Evolutionary conservation across 2,797 vertebrate genomes (phyloP).

Genomic region (Chaunax sp.): DNA sequence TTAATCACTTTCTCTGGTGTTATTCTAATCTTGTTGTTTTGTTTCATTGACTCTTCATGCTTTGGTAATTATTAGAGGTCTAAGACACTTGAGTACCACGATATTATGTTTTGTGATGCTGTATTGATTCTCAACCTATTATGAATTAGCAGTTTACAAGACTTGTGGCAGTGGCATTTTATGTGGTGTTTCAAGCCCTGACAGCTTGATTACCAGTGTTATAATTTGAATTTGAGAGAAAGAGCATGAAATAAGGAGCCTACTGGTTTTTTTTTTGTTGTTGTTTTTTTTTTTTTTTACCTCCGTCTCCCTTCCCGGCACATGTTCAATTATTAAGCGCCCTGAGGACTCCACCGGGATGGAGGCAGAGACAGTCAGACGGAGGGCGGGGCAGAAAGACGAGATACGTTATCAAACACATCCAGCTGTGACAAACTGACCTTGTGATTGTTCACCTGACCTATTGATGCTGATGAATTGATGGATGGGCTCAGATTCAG

Average conservation of each 20-base stretch:
- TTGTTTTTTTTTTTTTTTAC: conserved; percentile 39
- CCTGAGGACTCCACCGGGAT: conserved; percentile 43
- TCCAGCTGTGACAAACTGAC: conserved; percentile 48
- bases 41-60: no score
- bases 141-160: no score
- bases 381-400: conserved; percentile 27
- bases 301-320: conserved; percentile 50
- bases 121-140: no score
- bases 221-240: background rate
- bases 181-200: no score
- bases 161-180: no score
- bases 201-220: background rate
- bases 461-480: conserved; percentile 8
- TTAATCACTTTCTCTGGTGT: no score
- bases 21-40: no score
- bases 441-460: conserved; percentile 38
- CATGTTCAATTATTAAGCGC: conserved; percentile 75
- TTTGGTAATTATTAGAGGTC: no score
- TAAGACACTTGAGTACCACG: no score
- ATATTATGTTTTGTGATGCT: no score
- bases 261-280: conserved; percentile 26
- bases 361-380: conserved; percentile 34
- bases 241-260: conserved; percentile 13
- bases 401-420: conserved; percentile 54
- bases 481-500: background rate